Percentiles rank a stretch among this genome's conserved stretches.
Conservation (phyloP, 2,797 vertebrate genomes). For the Manis pentadactyla region DNA sequence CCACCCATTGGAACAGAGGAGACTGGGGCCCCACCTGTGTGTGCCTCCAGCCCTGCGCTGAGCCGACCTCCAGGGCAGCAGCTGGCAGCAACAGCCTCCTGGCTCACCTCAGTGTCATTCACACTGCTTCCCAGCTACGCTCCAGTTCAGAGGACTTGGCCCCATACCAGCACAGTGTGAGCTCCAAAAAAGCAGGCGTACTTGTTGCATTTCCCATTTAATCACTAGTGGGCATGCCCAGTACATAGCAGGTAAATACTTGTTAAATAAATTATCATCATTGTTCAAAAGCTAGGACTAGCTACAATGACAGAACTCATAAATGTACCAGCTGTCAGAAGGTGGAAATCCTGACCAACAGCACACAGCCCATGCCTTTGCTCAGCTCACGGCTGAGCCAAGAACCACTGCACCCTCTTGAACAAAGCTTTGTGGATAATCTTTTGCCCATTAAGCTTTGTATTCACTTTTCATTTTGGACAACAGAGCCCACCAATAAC, state of each 20-base stretch:
- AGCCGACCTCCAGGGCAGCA: neutral
- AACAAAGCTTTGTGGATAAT: neutral
- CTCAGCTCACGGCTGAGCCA: neutral
- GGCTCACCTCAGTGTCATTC: neutral
- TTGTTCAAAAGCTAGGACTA: neutral
- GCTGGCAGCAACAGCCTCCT: neutral
- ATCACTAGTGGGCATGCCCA: neutral
- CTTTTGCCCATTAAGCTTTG: neutral
- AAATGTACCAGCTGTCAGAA: neutral
- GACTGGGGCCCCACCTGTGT: neutral
- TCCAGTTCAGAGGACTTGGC: neutral
- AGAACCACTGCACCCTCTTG: neutral
- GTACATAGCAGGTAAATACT: neutral
- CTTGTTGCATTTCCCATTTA: neutral
- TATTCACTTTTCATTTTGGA: neutral
- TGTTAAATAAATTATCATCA: neutral
- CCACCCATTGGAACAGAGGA: too few relatives aligned
- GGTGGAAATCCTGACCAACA: neutral
- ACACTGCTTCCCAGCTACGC: neutral
- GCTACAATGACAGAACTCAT: neutral
- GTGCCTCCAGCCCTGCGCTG: neutral
- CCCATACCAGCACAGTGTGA: accelerated
- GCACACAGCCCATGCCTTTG: neutral
- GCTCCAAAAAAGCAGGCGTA: neutral
- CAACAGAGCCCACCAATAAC: neutral